phyloP scores from a whole-genome alignment of 2,888 invertebrate genomes.

The Schizaphis graminum region DNA sequence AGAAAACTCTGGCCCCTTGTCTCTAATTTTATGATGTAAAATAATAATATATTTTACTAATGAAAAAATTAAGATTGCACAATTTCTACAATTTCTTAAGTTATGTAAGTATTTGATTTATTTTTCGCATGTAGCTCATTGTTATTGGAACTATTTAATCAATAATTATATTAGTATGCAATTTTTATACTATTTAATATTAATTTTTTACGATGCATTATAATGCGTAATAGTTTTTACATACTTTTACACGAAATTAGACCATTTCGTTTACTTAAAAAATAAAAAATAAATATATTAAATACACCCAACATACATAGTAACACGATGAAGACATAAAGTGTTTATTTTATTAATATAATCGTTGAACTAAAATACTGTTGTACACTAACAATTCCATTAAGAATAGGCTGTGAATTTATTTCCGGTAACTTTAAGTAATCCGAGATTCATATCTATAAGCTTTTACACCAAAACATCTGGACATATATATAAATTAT shows the following conservation, averaged over 20 bases:
- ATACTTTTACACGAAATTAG: background rate
- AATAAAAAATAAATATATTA: background rate
- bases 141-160: background rate
- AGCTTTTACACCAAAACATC: slow-evolving; percentile 56
- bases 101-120: background rate
- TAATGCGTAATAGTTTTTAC: background rate
- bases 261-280: background rate
- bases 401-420: slow-evolving; percentile 30
- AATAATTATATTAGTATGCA: background rate
- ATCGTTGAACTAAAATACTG: slow-evolving; percentile 18
- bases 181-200: background rate
- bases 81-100: background rate
- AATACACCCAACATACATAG: background rate
- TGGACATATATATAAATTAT: slow-evolving; percentile 47
- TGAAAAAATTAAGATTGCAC: background rate
- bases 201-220: background rate
- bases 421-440: slow-evolving; percentile 44
- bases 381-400: slow-evolving; percentile 28
- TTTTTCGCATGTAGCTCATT: background rate
- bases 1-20: background rate
- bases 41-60: background rate
- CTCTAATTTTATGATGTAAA: background rate
- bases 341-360: slow-evolving; percentile 16
- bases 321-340: slow-evolving; percentile 29
- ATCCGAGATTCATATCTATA: slow-evolving; percentile 52